Evolutionary conservation across 64 coral and sea anemone genomes (phyloP), one percentile per base, ranked within the genome.

Genomic region (Exaiptasia diaphana): DNA sequence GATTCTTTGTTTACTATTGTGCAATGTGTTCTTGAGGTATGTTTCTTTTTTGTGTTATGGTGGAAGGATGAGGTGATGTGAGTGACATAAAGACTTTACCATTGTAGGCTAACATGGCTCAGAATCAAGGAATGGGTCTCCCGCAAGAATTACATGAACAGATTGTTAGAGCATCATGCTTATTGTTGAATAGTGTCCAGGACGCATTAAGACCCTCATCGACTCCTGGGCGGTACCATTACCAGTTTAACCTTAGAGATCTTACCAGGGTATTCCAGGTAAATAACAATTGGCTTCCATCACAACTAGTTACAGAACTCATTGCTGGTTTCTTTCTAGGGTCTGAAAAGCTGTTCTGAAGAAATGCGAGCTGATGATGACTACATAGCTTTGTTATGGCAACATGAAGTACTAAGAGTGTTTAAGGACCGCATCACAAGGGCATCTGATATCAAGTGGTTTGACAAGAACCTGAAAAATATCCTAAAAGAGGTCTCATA

Each of bases 321-420:
- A 67, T 77, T 53, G 11, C n/a, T 57, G 30, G 20, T 43, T 26
- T n/a, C 0, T 17, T 73, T 63, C 1, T 34, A 96, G 93, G 93
- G 94, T 9, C 84, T 97, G 23, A 97, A 92, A 65, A 97, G 84
- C 45, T 97, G 94, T 48, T 91, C 94, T 4, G 94, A 97, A 46
- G 94, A 97, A 78, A 92, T 92, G 85, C 77, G 89, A 57, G 94
- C 94, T 52, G 94, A 97, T 49, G 94, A 97, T 39, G 94, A 97
- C 32, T 83, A 97, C 62, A 78, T 97, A 76, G 88, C 92, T n/a
- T 97, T 89, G 38, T 74, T 97, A 40, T 97, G 94, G 94, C 89
- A 92, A 38, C 89, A 97, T 61, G 94, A 97, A 41, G 58, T 97
- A 21, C 68, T 71, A 24, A 57, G 94, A 69, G 94, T 88, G 27